Base-by-base conservation (phyloP, 2,888 invertebrate species). In the Hyalella azteca region DNA sequence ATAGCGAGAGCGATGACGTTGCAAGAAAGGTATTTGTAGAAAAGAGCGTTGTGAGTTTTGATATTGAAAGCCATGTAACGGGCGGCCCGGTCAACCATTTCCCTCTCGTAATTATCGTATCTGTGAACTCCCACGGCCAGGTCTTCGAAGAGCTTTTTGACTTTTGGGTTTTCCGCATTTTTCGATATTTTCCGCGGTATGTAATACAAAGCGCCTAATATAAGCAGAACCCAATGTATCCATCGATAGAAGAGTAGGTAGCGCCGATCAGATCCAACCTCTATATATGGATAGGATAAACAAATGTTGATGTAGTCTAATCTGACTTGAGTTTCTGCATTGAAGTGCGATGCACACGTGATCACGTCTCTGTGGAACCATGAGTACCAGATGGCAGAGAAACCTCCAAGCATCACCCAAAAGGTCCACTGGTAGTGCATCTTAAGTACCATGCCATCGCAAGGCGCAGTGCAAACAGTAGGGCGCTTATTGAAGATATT, bases 371-470 rank as follows among this genome's bases (percentile, higher is more conserved):
- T 79, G 73, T 84, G 82, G 78, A 81, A 84, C 84, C 84, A 84
- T 5, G 81, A 82, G 48, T 84, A 84, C 84, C 84, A 84, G 40
- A 84, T 79, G 73, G 84, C 78, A 26, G 84, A 84, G 78, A 82
- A 84, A 77, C 84, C 82, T 41, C 84, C 84, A 11, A 84, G 77
- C 41, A 84, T 66, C 39, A 82, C 81, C 84, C 84, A 84, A 49
- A 84, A 84, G 22, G 84, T 84, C 84, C 84, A 84, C 59, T 84
- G 84, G 82, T 84, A 84, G 78, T 84, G 84, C 84, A 84, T 84
- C 82, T 81, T 84, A 73, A 84, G 82, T 66, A 84, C 82, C 84
- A 82, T 82, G 78, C 84, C 84, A 77, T 84, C 84, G 73, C 84
- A 84, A 49, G 84, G 84, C 29, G 84, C 84, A 11, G 84, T 84